Base-by-base conservation (phyloP, 2,888 invertebrate species). In the Elgonia sp. region DNA sequence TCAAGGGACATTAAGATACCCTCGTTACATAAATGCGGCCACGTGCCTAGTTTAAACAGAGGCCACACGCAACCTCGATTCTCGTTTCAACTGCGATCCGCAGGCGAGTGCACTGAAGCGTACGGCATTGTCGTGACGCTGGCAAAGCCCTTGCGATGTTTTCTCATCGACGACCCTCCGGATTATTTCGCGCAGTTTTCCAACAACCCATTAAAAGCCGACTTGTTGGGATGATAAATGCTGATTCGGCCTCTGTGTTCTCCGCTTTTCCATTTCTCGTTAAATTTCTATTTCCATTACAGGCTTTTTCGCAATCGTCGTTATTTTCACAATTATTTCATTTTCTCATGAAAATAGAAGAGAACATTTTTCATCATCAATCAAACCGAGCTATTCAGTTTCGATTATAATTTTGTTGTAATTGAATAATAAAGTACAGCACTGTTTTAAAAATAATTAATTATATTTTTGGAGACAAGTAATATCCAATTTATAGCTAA, bases 31-130 rank as follows among this genome's bases (percentile, higher is more conserved):
- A 94, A 94, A 94, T 93, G 92, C 87, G 86, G 93, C 92, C 93
- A 94, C 94, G 93, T 94, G 93, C 91, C 93, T 92, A 92, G 92
- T 94, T 94, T 93, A 94, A 94, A 94, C 93, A 93, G 91, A 92
- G 85, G 86, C 86, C 86, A 80, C 88, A 89, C 89, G 89, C 88
- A 89, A 86, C 76, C 80, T 89, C 86, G 89, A 89, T 89, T 90
- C 89, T 88, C 90, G 90, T 90, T 90, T 92, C 90, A 90, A 90
- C 90, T 89, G 86, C 89, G 90, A 91, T 90, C 90, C 90, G 73
- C 86, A 91, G 85, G 86, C 85, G 92, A 92, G 92, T 92, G 92
- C 93, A 89, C 90, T 90, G 92, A 93, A 93, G 93, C 93, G 92
- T 92, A 92, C 93, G 91, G 92, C 91, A 93, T 93, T 93, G 93